These are phyloP conservation scores for Lasioglossum malachurum DNA, from an alignment of 2,888 invertebrate species.

Conservation along the genomic window DNA sequence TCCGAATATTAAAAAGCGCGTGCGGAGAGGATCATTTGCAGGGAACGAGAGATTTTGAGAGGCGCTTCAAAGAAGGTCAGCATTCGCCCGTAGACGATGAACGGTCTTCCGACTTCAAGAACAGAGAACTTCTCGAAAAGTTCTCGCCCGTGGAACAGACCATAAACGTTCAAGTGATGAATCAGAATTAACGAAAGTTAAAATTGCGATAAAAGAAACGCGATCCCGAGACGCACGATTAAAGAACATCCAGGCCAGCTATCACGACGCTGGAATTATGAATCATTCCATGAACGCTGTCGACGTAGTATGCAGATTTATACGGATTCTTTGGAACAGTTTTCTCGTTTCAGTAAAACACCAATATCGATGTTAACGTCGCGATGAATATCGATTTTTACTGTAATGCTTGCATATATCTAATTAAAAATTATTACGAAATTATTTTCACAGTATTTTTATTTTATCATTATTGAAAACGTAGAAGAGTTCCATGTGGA, in stretches of 20 bases:
- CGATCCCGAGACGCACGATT: neutral
- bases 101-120: conserved; percentile 5
- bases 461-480: neutral
- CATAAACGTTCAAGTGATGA: neutral
- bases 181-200: conserved; percentile 7
- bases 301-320: neutral
- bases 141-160: neutral
- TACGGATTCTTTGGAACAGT: neutral
- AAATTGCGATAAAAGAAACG: conserved; percentile 11
- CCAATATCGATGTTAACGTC: neutral
- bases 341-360: neutral
- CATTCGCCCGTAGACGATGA: neutral
- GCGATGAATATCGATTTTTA: no score
- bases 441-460: neutral
- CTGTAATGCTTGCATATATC: no score
- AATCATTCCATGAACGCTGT: neutral
- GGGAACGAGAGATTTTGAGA: neutral
- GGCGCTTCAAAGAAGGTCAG: neutral
- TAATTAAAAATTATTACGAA: no score
- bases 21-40: neutral
- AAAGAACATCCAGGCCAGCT: neutral
- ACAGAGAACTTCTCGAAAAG: neutral
- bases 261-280: neutral
- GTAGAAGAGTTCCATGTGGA: neutral
- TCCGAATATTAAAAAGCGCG: neutral